Conservation (phyloP, 2,888 invertebrate genomes). For the Netelia melanura region DNA sequence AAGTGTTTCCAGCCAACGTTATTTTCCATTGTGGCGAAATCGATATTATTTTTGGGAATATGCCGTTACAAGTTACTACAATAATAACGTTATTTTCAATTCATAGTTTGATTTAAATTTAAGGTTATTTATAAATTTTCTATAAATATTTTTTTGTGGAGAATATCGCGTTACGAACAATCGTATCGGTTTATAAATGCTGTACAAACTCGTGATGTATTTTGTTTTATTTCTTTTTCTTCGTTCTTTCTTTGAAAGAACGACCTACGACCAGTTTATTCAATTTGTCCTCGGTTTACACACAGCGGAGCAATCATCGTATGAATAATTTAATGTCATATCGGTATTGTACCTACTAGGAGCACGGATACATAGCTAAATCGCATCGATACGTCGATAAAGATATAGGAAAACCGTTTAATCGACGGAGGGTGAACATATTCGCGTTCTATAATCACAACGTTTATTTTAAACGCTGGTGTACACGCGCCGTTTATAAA, state of each 20-base stretch:
- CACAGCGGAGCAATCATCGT: constrained; percentile 10
- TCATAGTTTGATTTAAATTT: background rate
- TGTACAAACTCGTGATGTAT: background rate
- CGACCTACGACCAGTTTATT: background rate
- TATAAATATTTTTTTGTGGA: background rate
- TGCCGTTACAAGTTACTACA: background rate
- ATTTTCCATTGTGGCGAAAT: background rate
- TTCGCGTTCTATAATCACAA: constrained; percentile 60
- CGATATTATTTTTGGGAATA: no score
- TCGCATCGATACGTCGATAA: background rate
- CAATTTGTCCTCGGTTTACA: background rate
- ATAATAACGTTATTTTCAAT: background rate
- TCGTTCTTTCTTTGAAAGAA: background rate
- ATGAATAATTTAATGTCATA: constrained; percentile 34
- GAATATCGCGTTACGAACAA: background rate
- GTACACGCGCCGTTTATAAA: constrained; percentile 60
- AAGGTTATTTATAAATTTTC: background rate
- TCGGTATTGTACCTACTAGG: background rate
- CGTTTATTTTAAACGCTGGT: constrained; percentile 67
- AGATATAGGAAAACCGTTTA: constrained; percentile 32
- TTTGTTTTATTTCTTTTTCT: background rate
- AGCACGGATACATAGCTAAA: background rate
- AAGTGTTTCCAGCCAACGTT: constrained; percentile 7
- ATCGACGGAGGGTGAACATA: constrained; percentile 59
- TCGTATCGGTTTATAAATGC: no score